Conservation (phyloP, 30 jellyfish, hydroid and myxozoan species). For the Morbakka virulenta region DNA sequence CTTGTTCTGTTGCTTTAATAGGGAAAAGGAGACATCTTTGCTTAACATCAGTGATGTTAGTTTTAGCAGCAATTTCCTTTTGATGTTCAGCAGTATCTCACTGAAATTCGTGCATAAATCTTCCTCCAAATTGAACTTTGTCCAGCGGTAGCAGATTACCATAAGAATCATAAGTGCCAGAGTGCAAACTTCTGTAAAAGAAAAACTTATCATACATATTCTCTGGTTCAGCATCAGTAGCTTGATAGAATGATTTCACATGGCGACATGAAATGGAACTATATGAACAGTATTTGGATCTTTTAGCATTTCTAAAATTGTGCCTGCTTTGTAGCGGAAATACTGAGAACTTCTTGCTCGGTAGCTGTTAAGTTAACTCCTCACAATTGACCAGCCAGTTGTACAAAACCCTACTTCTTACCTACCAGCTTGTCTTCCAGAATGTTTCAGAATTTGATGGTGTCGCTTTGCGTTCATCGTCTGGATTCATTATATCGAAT, state of each 20-base stretch:
- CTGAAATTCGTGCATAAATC: slow-evolving; percentile 28
- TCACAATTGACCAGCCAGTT: slow-evolving; percentile 51
- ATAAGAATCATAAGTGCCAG: slow-evolving; percentile 25
- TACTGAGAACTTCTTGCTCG: slow-evolving; percentile 14
- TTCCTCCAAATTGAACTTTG: slow-evolving; percentile 52
- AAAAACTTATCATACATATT: slow-evolving; percentile 36
- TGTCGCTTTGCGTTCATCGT: slow-evolving; percentile 32
- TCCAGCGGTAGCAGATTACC: slow-evolving; percentile 26
- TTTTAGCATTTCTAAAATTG: slow-evolving; percentile 48
- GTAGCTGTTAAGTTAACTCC: slow-evolving; percentile 57
- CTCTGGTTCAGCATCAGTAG: slow-evolving; percentile 60
- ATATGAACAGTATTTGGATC: slow-evolving; percentile 52
- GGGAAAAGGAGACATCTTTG: slow-evolving; percentile 26
- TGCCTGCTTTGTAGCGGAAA: slow-evolving; percentile 54
- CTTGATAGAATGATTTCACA: slow-evolving; percentile 49
- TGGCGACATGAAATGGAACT: slow-evolving; percentile 60
- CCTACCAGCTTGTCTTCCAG: slow-evolving; percentile 65
- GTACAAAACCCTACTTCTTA: slow-evolving; percentile 60
- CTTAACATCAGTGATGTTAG: slow-evolving; percentile 26
- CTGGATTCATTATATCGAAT: slow-evolving; percentile 40
- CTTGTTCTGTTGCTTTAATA: slow-evolving; percentile 55
- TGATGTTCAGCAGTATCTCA: neutral
- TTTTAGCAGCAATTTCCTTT: slow-evolving; percentile 8
- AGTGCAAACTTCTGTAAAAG: slow-evolving; percentile 8
- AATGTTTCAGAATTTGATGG: slow-evolving; percentile 53